Evolutionary conservation across 92 coral and sea anemone species (phyloP).

Genomic region (Metridium senile): DNA sequence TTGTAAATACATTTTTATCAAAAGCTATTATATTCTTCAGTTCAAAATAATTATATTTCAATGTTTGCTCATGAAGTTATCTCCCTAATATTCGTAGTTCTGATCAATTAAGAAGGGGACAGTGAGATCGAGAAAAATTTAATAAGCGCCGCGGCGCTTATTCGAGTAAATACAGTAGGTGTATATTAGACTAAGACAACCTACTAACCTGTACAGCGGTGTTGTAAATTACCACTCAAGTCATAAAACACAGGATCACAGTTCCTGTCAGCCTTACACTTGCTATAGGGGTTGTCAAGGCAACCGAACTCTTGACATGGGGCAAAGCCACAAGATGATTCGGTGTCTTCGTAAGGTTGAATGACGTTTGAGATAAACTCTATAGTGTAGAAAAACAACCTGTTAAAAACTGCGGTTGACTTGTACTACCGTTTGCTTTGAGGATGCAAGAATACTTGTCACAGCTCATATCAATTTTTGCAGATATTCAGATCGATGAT

Average conservation of each 20-base stretch:
- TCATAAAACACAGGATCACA: slow-evolving; percentile 76
- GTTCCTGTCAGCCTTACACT: slow-evolving; percentile 60
- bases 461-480: no score
- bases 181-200: no score
- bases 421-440: not conserved
- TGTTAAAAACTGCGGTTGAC: not conserved
- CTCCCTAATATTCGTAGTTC: no score
- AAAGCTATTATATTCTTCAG: no score
- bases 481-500: no score
- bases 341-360: slow-evolving; percentile 19
- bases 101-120: no score
- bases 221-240: slow-evolving; percentile 39
- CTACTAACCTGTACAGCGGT: slow-evolving; percentile 54
- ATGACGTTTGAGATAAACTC: not conserved
- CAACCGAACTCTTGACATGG: slow-evolving; percentile 73
- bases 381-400: not conserved
- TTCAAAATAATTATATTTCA: no score
- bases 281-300: slow-evolving; percentile 45
- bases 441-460: not conserved
- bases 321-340: slow-evolving; percentile 60
- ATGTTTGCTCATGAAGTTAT: no score
- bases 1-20: no score
- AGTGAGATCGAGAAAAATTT: no score
- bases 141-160: no score
- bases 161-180: no score